Conservation (phyloP, 2,888 invertebrate species). For the Nomada ferruginata region DNA sequence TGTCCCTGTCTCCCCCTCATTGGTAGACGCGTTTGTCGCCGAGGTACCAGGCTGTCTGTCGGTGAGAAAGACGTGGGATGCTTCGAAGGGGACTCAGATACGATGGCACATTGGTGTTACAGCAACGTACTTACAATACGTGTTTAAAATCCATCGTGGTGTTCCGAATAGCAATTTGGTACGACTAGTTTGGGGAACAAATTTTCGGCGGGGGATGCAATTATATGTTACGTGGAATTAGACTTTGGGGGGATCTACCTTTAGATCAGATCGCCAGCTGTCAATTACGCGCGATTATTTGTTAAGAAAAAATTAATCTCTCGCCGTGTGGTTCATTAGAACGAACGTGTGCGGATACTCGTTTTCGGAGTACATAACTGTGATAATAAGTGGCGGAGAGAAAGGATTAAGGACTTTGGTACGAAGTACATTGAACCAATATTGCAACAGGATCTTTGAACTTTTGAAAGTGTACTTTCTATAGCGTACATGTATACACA, state of each 20-base stretch:
- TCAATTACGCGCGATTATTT: no score
- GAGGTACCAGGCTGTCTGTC: slow-evolving; percentile 69
- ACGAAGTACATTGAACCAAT: slow-evolving; percentile 16
- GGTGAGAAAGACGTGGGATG: slow-evolving; percentile 67
- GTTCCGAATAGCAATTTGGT: not conserved
- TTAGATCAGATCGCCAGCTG: no score
- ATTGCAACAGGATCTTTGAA: slow-evolving; percentile 18
- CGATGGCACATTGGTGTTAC: slow-evolving; percentile 21
- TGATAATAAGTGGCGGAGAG: not conserved
- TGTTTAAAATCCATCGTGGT: slow-evolving; percentile 34
- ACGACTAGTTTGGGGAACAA: no score
- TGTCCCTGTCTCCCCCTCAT: not conserved
- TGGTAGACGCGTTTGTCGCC: slow-evolving; percentile 5
- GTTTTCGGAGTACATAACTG: slow-evolving; percentile 9
- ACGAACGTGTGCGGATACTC: no score
- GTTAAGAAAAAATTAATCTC: no score
- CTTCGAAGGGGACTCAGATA: slow-evolving; percentile 14
- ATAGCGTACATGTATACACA: slow-evolving; percentile 18
- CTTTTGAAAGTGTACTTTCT: slow-evolving; percentile 19
- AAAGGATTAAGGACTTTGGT: slow-evolving; percentile 34
- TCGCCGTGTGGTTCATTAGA: no score
- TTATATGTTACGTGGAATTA: no score
- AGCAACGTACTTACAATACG: not conserved
- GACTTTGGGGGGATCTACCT: no score
- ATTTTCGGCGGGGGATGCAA: no score